Evolutionary conservation across 1,140 invertebrate genomes (phyloP).

Genomic region (Cydia strobilella): DNA sequence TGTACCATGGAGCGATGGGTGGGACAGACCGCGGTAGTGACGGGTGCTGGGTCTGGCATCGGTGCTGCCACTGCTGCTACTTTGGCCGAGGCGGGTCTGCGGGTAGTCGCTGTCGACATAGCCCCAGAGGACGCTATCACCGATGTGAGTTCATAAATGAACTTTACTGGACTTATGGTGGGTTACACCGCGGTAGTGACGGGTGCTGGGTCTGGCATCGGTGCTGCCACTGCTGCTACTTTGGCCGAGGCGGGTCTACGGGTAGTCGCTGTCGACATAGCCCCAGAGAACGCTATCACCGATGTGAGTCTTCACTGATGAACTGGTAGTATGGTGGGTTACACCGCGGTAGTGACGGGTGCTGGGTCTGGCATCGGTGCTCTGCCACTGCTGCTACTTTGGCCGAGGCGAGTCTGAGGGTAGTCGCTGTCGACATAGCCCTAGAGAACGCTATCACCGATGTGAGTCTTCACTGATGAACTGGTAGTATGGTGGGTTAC

Average conservation of each 20-base stretch:
- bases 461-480: no score
- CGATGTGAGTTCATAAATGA: no score
- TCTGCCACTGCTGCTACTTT: neutral
- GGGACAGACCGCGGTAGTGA: neutral
- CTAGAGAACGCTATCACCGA: neutral
- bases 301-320: neutral
- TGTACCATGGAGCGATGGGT: slow-evolving; percentile 6
- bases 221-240: neutral
- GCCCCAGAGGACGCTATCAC: neutral
- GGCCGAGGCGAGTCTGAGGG: neutral
- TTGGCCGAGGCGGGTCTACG: neutral
- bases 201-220: neutral
- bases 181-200: neutral
- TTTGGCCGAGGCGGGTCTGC: neutral
- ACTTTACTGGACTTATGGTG: no score
- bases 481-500: no score
- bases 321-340: neutral
- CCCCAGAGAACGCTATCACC: neutral
- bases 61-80: neutral
- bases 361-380: neutral
- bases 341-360: neutral
- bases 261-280: neutral
- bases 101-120: neutral
- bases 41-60: neutral
- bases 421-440: neutral